These are phyloP conservation scores for Caranx ignobilis DNA, from an alignment of 2,113 vertebrate genomes.

Conservation along the genomic window DNA sequence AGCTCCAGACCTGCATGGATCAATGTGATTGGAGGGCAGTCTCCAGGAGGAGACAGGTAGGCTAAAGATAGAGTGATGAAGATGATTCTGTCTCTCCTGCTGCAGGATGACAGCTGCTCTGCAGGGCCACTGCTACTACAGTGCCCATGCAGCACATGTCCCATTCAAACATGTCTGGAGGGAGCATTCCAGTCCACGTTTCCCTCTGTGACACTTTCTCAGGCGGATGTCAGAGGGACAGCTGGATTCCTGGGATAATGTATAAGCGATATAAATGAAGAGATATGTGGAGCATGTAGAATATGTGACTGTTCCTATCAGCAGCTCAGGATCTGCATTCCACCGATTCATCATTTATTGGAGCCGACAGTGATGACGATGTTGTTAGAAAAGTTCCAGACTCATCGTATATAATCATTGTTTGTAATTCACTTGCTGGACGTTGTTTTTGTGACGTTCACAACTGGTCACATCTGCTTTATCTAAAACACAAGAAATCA, in stretches of 20 bases:
- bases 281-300: conserved; percentile 54
- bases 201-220: conserved; percentile 39
- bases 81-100: not conserved
- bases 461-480: conserved; percentile 61
- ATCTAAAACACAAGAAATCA: conserved; percentile 73
- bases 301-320: conserved; percentile 42
- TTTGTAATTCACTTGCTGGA: conserved; percentile 37
- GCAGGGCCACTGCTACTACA: not conserved
- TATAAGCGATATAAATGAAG: not conserved
- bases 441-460: conserved; percentile 44
- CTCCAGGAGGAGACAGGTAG: too few relatives aligned
- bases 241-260: conserved; percentile 51
- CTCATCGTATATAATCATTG: not conserved
- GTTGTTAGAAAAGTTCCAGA: conserved; percentile 17
- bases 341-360: conserved; percentile 36
- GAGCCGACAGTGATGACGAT: not conserved
- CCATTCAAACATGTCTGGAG: conserved; percentile 1
- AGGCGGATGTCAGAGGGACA: conserved; percentile 41
- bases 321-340: conserved; percentile 17
- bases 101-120: conserved; percentile 32
- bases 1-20: not conserved
- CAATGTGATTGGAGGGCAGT: not conserved
- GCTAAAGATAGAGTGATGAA: too few relatives aligned
- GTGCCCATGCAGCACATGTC: conserved; percentile 29
- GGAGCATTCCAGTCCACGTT: conserved; percentile 35